Percentiles rank a stretch among this genome's conserved stretches.
Conservation (phyloP, 92 coral and sea anemone species). For the Umimayanthus kanabou region DNA sequence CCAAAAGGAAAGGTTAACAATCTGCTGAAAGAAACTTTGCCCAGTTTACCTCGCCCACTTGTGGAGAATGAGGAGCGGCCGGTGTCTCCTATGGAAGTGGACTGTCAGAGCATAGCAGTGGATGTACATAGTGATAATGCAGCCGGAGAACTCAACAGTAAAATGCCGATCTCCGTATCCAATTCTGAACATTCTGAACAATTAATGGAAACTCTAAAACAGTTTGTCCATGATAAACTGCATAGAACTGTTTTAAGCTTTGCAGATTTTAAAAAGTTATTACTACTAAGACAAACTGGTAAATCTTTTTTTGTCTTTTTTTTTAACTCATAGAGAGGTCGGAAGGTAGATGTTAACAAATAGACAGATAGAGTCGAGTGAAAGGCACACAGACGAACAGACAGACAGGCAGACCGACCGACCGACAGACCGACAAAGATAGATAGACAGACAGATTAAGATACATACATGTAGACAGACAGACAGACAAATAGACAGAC, state of each 20-base stretch:
- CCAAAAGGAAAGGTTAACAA: constrained; percentile 61
- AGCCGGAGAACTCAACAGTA: constrained; percentile 38
- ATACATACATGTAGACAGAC: no score
- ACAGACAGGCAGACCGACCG: background rate
- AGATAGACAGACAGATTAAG: no score
- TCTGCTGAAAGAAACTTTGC: constrained; percentile 17
- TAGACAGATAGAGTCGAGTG: no score
- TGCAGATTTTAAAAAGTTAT: constrained; percentile 85
- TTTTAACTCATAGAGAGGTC: background rate
- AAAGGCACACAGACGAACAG: no score
- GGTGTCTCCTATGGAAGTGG: constrained; percentile 74
- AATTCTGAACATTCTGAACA: constrained; percentile 66
- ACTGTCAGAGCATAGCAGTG: constrained; percentile 57
- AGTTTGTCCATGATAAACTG: constrained; percentile 86
- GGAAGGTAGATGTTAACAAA: no score
- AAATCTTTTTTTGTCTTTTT: constrained; percentile 15
- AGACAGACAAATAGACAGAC: no score
- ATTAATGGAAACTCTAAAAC: constrained; percentile 60
- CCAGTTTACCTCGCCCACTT: constrained; percentile 20
- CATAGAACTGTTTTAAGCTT: constrained; percentile 86
- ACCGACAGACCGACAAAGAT: background rate
- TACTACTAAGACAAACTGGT: constrained; percentile 90
- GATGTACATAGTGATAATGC: constrained; percentile 30
- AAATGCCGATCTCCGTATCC: constrained; percentile 39
- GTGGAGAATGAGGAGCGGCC: constrained; percentile 37